Conservation (phyloP, 2,113 vertebrate species). For the Chrysochloris asiatica region DNA sequence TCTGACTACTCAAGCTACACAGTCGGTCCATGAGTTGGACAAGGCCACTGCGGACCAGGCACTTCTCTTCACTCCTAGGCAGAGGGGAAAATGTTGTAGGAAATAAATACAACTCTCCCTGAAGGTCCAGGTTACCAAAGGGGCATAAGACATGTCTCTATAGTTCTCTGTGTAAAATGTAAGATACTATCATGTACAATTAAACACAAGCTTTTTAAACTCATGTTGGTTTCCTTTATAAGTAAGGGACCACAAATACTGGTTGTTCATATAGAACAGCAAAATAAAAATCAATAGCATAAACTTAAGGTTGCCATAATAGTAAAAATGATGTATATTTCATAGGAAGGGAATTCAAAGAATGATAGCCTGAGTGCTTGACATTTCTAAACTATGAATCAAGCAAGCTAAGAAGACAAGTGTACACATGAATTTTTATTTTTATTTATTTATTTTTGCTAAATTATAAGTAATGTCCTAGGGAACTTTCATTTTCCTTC, state of each 20-base stretch:
- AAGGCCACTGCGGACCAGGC: slow-evolving; percentile 96
- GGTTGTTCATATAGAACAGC: neutral
- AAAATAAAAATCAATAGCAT: slow-evolving; percentile 26
- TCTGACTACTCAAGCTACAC: slow-evolving; percentile 96
- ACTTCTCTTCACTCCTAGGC: slow-evolving; percentile 96
- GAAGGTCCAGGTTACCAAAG: neutral
- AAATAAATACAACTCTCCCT: neutral
- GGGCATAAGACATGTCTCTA: neutral
- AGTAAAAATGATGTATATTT: neutral
- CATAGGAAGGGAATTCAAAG: slow-evolving; percentile 11
- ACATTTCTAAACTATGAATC: neutral
- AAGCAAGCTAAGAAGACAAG: neutral
- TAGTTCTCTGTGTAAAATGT: neutral
- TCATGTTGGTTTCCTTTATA: slow-evolving; percentile 6
- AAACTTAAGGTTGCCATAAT: neutral
- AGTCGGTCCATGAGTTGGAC: slow-evolving; percentile 97
- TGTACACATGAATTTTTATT: neutral
- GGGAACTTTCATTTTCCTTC: neutral
- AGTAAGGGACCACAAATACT: slow-evolving; percentile 12
- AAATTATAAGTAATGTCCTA: neutral
- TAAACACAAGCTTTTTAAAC: neutral
- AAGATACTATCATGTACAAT: neutral
- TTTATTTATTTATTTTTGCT: neutral
- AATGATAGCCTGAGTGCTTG: neutral
- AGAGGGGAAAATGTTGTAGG: neutral